Evolutionary conservation across 2,888 invertebrate species (phyloP), one percentile per base, ranked within the genome.

Genomic region (Drosophila macrospina): DNA sequence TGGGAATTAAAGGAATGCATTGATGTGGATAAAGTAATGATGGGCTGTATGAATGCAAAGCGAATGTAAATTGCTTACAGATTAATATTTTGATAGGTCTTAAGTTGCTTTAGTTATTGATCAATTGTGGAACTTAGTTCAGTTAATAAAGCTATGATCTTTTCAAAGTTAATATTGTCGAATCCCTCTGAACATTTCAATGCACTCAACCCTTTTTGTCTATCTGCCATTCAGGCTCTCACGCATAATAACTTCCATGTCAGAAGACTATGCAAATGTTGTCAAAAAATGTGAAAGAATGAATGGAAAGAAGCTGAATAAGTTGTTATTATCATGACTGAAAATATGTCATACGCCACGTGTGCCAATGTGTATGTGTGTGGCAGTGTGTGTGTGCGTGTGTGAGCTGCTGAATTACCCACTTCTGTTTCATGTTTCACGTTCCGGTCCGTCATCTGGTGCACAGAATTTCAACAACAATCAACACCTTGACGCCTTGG

Each of bases 381-480:
- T 16, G 26, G 36, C 8, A 28, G 15, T 51, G 50, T 42, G 26
- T 47, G 32, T 50, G 11, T 48, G 48, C 6, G 28, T 6, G 28
- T 28, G 28, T 28, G 6, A 8, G 28, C 6, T 20, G 28, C 7
- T 28, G 50, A 50, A 69, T 74, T 69, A 57, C 60, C 45, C 74
- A 75, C 57, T 75, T 65, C 37, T 62, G 71, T 76, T 62, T 50
- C 74, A 65, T 63, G 61, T 48, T 54, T 47, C 69, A 65, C 60
- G 67, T 78, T 69, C 44, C 52, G 57, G 69, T 69, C 51, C 66
- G 80, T 77, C 80, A 78, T 64, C 73, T 76, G 65, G 52, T 80
- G 78, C 56, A 67, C 78, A 73, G 77, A 72, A 81, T 86, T 83
- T 86, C 79, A 86, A 81, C 87, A 83, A 85, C 83, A 87, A 83